Evolutionary conservation across 2,113 vertebrate genomes (phyloP).

Genomic region (Pholis gunnellus): DNA sequence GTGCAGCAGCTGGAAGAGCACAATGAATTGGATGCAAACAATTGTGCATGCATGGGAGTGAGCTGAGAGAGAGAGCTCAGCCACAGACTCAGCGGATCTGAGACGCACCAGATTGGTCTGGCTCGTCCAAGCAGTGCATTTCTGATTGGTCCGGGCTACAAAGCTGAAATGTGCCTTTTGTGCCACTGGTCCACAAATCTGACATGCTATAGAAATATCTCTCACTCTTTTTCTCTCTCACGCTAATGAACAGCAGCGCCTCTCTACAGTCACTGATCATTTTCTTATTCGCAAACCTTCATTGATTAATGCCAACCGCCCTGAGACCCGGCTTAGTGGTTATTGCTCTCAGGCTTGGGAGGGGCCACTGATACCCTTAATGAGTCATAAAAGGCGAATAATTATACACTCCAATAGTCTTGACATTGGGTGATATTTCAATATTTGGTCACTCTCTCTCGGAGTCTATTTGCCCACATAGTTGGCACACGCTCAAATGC

Average conservation of each 20-base stretch:
- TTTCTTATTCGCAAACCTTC: slow-evolving; percentile 55
- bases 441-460: slow-evolving; percentile 67
- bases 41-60: slow-evolving; percentile 70
- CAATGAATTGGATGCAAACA: slow-evolving; percentile 68
- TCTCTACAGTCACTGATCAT: slow-evolving; percentile 54
- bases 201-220: slow-evolving; percentile 20
- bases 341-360: slow-evolving; percentile 59
- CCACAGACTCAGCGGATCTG: slow-evolving; percentile 57
- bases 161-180: slow-evolving; percentile 68
- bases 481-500: slow-evolving; percentile 63
- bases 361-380: slow-evolving; percentile 55
- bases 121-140: slow-evolving; percentile 65
- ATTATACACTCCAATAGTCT: slow-evolving; percentile 63
- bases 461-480: slow-evolving; percentile 69
- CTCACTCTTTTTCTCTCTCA: slow-evolving; percentile 18
- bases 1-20: slow-evolving; percentile 69
- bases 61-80: slow-evolving; percentile 53
- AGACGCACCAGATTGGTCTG: slow-evolving; percentile 67
- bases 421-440: slow-evolving; percentile 73
- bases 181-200: slow-evolving; percentile 47
- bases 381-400: slow-evolving; percentile 64
- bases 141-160: slow-evolving; percentile 68
- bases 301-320: slow-evolving; percentile 65
- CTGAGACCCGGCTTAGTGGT: slow-evolving; percentile 64
- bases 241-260: slow-evolving; percentile 46